Conservation (phyloP, 23 tunicate species). For the Ciona savignyi region DNA sequence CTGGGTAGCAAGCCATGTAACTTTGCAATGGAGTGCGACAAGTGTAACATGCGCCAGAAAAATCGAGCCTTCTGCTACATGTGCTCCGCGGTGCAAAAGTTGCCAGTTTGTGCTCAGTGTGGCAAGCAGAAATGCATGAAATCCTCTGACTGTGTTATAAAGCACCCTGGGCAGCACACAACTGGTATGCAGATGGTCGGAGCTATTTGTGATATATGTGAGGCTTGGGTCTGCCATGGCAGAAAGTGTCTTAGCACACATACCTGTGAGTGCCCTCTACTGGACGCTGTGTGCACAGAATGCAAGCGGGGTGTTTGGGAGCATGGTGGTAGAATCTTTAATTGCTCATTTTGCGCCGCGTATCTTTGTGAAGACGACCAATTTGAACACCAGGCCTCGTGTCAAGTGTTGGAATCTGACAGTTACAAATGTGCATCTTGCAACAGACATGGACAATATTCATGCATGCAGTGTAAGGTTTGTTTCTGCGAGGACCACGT, state of each 20-base stretch:
- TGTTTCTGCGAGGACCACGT: conserved; percentile 96
- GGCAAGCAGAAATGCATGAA: conserved; percentile 96
- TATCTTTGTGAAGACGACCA: conserved; percentile 96
- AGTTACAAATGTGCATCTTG: conserved; percentile 85
- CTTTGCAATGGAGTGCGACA: conserved; percentile 79
- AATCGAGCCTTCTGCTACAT: conserved; percentile 95
- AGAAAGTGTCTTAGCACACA: conserved; percentile 72
- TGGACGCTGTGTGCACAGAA: conserved; percentile 79
- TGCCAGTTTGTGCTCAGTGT: conserved; percentile 91
- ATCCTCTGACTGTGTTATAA: conserved; percentile 73
- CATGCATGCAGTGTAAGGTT: conserved; percentile 91
- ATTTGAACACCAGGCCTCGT: conserved; percentile 94
- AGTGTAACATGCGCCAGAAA: conserved; percentile 63
- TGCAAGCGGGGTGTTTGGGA: conserved; percentile 90
- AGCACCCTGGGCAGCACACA: conserved; percentile 54
- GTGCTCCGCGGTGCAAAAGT: conserved; percentile 63
- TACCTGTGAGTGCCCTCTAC: conserved; percentile 89
- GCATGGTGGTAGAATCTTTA: conserved; percentile 88
- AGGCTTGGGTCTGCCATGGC: conserved; percentile 95
- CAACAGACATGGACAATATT: conserved; percentile 73
- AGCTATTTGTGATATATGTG: conserved; percentile 94
- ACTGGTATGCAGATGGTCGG: conserved; percentile 86
- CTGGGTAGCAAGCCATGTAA: conserved; percentile 75
- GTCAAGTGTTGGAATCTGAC: conserved; percentile 82
- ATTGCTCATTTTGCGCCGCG: conserved; percentile 72